phyloP scores from a whole-genome alignment of 2,113 vertebrate genomes.

The Pogonocichla stellata region DNA sequence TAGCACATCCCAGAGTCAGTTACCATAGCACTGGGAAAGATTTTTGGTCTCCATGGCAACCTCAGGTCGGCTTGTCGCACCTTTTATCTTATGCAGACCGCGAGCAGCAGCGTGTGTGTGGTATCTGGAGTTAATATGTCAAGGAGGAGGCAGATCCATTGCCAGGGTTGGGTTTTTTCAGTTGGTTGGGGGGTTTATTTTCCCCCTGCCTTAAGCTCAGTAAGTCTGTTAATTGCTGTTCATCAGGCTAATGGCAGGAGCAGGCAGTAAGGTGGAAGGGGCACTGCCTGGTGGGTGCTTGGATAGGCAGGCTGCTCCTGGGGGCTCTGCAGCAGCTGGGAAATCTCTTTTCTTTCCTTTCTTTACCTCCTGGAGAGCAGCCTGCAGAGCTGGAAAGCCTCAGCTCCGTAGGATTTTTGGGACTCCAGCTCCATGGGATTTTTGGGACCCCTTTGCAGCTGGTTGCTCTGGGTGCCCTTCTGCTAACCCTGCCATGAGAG shows the following conservation, averaged over 20 bases:
- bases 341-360: not conserved
- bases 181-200: not conserved
- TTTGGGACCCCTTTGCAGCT: not conserved
- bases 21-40: constrained; percentile 82
- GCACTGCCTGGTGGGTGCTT: rapidly evolving
- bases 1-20: constrained; percentile 77
- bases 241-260: not conserved
- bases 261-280: not conserved
- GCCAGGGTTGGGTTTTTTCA: not conserved
- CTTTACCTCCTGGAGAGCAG: not conserved
- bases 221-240: not conserved
- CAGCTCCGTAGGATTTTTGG: rapidly evolving
- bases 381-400: not conserved
- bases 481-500: rapidly evolving
- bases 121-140: constrained; percentile 32
- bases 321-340: not conserved
- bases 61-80: constrained; percentile 62
- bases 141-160: not conserved
- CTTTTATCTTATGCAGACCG: constrained; percentile 57
- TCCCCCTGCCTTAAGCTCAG: not conserved
- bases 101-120: constrained; percentile 29
- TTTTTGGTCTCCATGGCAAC: constrained; percentile 86
- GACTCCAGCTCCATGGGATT: rapidly evolving
- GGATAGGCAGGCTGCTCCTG: not conserved
- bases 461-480: rapidly evolving